Conservation (phyloP, 2,113 vertebrate genomes). For the Propithecus coquereli region DNA sequence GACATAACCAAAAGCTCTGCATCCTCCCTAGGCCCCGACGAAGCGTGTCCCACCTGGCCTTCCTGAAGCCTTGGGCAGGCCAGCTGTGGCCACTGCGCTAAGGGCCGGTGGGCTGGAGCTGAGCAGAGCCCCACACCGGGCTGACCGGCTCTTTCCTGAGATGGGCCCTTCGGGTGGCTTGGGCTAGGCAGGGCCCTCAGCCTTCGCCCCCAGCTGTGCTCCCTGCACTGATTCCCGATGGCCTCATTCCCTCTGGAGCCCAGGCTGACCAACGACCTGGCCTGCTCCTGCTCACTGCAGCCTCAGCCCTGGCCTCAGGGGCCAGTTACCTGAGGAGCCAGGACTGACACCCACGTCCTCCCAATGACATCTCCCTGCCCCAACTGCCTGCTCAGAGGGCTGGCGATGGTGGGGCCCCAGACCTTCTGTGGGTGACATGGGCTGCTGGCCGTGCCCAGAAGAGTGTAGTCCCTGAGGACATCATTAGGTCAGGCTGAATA, state of each 20-base stretch:
- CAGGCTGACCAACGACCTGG: neutral
- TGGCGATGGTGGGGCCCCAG: neutral
- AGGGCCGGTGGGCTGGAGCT: conserved; percentile 81
- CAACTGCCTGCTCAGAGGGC: neutral
- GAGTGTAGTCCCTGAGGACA: neutral
- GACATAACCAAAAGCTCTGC: neutral
- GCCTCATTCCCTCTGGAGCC: neutral
- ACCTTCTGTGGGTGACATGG: neutral
- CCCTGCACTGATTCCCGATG: neutral
- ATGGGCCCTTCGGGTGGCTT: neutral
- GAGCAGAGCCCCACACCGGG: neutral
- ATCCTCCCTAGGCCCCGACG: conserved; percentile 64
- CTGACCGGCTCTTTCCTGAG: neutral
- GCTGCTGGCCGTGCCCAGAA: too few species aligned
- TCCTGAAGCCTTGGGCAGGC: conserved; percentile 73
- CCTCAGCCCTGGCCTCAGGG: neutral
- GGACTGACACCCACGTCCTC: neutral
- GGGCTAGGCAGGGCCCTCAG: neutral
- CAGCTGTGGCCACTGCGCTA: conserved; percentile 63
- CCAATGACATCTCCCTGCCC: neutral
- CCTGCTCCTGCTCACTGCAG: neutral
- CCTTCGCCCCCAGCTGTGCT: neutral
- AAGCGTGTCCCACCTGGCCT: conserved; percentile 77
- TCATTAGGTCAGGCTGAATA: neutral
- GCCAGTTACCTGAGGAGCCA: neutral